A percentile compares a stretch with the other conserved stretches of the same genome.
These are phyloP conservation scores for Drosophila neonasuta DNA, from an alignment of 2,888 invertebrate species.

Conservation along the genomic window DNA sequence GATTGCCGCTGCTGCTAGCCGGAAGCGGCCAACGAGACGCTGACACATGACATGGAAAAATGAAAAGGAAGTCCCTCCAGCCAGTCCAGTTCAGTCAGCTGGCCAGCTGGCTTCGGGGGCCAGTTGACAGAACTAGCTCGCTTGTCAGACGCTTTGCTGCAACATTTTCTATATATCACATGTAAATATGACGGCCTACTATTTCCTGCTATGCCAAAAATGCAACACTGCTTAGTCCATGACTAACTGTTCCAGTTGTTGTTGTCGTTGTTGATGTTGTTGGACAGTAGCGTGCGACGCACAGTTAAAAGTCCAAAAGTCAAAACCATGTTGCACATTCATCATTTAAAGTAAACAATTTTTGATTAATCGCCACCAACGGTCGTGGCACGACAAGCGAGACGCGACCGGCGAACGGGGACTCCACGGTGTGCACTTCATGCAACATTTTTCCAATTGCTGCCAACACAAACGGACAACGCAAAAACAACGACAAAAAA, in stretches of 20 bases:
- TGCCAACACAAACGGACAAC: slow-evolving; percentile 36
- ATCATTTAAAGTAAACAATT: slow-evolving; percentile 78
- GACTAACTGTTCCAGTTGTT: slow-evolving; percentile 26
- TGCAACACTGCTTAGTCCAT: slow-evolving; percentile 58
- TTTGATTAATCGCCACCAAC: slow-evolving; percentile 74
- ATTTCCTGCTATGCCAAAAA: slow-evolving; percentile 37
- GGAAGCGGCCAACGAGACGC: slow-evolving; percentile 70
- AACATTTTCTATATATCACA: slow-evolving; percentile 64
- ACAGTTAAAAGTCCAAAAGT: slow-evolving; percentile 68
- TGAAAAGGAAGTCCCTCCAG: slow-evolving; percentile 66
- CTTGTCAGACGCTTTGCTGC: slow-evolving; percentile 39
- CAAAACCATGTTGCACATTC: slow-evolving; percentile 75
- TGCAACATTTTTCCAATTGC: slow-evolving; percentile 75
- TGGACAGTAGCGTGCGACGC: slow-evolving; percentile 44
- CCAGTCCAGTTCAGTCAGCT: background rate
- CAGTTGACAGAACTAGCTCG: slow-evolving; percentile 30
- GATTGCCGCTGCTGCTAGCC: slow-evolving; percentile 69
- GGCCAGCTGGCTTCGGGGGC: slow-evolving; percentile 18
- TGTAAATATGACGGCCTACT: slow-evolving; percentile 62
- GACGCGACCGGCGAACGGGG: slow-evolving; percentile 10
- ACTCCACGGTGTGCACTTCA: slow-evolving; percentile 53
- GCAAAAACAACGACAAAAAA: slow-evolving; percentile 1
- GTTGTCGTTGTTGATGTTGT: slow-evolving; percentile 1
- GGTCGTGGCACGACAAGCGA: slow-evolving; percentile 29
- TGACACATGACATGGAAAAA: slow-evolving; percentile 79